Base-by-base conservation (phyloP, 2,113 vertebrate species). In the Pseudorasbora parva region DNA sequence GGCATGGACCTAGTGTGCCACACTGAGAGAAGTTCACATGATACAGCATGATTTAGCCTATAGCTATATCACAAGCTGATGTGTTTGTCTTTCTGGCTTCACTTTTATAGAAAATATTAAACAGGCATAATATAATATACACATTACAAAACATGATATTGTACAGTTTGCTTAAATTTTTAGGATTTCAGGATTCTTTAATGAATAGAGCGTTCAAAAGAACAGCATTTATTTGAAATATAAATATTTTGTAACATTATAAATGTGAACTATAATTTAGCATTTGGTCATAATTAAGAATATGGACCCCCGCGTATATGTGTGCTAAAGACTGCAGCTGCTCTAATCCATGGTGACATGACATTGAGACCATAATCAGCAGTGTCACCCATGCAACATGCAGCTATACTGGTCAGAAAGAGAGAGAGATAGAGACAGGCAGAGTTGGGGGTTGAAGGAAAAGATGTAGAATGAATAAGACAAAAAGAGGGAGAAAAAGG, bases 301-400 rank as follows among this genome's bases (percentile, higher is more conserved):
- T 41, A 41, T 37, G 49, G 5, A 57, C 74, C 17, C 21, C 74
- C 64, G 4, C 25, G 14, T 54, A 4, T 77, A 33, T 77, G 72
- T 74, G 43, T 41, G n/a, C 66, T 69, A 10, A 14, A 45, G 43
- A 73, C 43, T 27, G 47, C 45, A 59, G 54, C 74, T 77, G 51
- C 54, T 37, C 51, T 77, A 77, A 77, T 77, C 54, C 74, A 77
- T 77, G 54, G 10, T 59, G 49, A 59, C 74, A 37, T 59, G 27
- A 77, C 54, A 57, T 14, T 59, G 74, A 77, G 30, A 21, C 74
- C 27, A 77, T 77, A 77, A 59, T 77, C 51, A 77, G 54, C 54
- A 77, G 51, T 77, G 74, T 77, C 74, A 77, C 74, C 54, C 74
- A 59, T 77, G 51, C 74, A 77, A 74, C 72, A 74, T 74, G 25